Percentiles rank a stretch among this genome's conserved stretches.
These are phyloP conservation scores for Xanthia togata DNA, from an alignment of 2,888 invertebrate species.

Conservation along the genomic window DNA sequence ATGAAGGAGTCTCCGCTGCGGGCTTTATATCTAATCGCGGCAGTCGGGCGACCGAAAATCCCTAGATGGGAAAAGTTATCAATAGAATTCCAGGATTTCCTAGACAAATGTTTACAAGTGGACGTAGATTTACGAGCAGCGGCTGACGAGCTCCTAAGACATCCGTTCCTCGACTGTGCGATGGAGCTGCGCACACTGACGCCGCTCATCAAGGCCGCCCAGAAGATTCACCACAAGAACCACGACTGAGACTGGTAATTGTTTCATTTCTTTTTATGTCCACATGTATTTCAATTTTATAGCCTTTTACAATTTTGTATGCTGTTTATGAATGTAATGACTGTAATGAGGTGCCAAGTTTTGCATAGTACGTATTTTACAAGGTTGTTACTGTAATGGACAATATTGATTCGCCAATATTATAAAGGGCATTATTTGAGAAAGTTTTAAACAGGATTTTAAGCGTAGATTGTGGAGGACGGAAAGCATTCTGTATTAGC, in stretches of 20 bases:
- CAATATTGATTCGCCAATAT: constrained; percentile 49
- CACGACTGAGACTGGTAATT: constrained; percentile 82
- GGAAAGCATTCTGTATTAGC: constrained; percentile 56
- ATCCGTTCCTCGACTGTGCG: constrained; percentile 94
- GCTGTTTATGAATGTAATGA: constrained; percentile 70
- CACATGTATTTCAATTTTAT: constrained; percentile 76
- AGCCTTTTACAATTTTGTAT: constrained; percentile 79
- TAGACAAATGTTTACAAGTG: constrained; percentile 96
- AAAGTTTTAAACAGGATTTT: constrained; percentile 41
- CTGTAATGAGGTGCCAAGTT: constrained; percentile 77
- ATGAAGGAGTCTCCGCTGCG: constrained; percentile 97
- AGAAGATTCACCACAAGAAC: constrained; percentile 94
- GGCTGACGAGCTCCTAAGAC: constrained; percentile 94
- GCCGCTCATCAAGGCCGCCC: constrained; percentile 97
- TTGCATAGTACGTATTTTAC: constrained; percentile 63
- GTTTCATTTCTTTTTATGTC: constrained; percentile 75
- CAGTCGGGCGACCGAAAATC: constrained; percentile 97
- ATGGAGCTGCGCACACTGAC: constrained; percentile 95
- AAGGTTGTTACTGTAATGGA: constrained; percentile 58
- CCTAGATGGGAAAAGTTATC: constrained; percentile 95
- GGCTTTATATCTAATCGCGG: constrained; percentile 98
- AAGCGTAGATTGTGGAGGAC: constrained; percentile 42
- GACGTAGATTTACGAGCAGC: constrained; percentile 95
- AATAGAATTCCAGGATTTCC: constrained; percentile 94
- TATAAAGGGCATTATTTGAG: constrained; percentile 58